A percentile compares a stretch with the other conserved stretches of the same genome.
Evolutionary conservation across 2,888 invertebrate species (phyloP).

Genomic region (Quadroppia sp.): DNA sequence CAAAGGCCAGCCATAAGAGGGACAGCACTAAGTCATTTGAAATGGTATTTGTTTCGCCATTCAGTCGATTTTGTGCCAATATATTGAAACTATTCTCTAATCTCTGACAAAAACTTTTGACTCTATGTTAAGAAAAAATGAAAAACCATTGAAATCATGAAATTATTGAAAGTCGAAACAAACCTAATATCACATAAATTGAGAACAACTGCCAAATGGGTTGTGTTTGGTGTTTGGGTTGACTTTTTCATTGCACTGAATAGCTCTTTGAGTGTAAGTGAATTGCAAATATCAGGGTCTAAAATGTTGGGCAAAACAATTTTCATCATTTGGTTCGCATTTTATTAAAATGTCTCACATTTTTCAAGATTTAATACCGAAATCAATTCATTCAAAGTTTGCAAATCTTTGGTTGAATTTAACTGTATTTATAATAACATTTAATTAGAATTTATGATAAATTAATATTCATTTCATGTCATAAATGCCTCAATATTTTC

Average conservation of each 20-base stretch:
- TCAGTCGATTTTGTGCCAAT: not conserved
- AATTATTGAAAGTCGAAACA: not conserved
- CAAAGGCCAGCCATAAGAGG: constrained; percentile 35
- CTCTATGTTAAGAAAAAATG: not conserved
- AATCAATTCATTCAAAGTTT: not conserved
- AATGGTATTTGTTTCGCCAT: not conserved
- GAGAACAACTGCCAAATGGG: constrained; percentile 25
- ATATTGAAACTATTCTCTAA: constrained; percentile 21
- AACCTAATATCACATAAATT: constrained; percentile 33
- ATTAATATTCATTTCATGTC: not conserved
- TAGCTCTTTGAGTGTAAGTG: constrained; percentile 37
- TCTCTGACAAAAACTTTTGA: constrained; percentile 31
- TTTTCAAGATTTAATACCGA: not conserved
- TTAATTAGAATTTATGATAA: not conserved
- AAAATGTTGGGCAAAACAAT: too few species aligned
- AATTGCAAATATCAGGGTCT: constrained; percentile 28
- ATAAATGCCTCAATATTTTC: constrained; percentile 4
- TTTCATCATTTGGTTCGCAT: not conserved
- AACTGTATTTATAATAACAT: not conserved
- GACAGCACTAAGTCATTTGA: constrained; percentile 8
- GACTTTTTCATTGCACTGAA: constrained; percentile 1
- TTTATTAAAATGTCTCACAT: not conserved
- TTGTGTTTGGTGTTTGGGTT: not conserved
- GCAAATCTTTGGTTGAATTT: not conserved
- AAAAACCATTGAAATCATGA: not conserved